Evolutionary conservation across 2,888 invertebrate species (phyloP), one percentile per base, ranked within the genome.

Genomic region (Herminia tarsipennalis): DNA sequence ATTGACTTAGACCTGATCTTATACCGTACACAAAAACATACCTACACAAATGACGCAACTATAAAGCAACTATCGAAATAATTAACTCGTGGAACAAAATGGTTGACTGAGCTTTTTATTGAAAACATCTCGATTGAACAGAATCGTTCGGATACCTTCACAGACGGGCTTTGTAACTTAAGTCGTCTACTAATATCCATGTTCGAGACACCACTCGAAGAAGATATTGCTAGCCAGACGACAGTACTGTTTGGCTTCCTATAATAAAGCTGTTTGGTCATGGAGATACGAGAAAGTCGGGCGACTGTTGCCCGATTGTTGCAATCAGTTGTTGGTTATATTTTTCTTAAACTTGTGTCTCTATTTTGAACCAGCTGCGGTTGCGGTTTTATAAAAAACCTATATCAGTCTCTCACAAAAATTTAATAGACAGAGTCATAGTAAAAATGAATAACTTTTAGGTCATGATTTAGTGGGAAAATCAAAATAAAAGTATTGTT

Each of bases 161-260:
- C 50, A 44, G 50, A 44, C 30, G 18, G 38, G 63, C 66, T 66
- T 66, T 66, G 66, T 66, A 53, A 63, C 55, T 52, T 28, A 47
- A 64, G 55, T 50, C 45, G 51, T 21, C 34, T 47, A 66, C 55
- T 66, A 66, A 66, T 66, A 66, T 66, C 66, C 66, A 66, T 66
- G 66, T 54, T 63, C 38, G 48, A 62, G 62, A 58, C 50, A 39
- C 34, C 28, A 41, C 62, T 64, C 48, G 37, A 56, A 58, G 41
- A 45, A 59, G 60, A 60, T 66, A 66, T 66, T 66, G 63, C 60
- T 51, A 52, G 34, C 39, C 50, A 54, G 59, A 51, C 62, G 54
- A 62, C 50, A 55, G 52, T 25, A 52, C 50, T 63, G 63, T 66
- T 66, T 57, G 66, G 47, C 43, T 49, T 54, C 22, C 48, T 36